Conservation (phyloP, 1,140 invertebrate species). For the Drosophila azteca region DNA sequence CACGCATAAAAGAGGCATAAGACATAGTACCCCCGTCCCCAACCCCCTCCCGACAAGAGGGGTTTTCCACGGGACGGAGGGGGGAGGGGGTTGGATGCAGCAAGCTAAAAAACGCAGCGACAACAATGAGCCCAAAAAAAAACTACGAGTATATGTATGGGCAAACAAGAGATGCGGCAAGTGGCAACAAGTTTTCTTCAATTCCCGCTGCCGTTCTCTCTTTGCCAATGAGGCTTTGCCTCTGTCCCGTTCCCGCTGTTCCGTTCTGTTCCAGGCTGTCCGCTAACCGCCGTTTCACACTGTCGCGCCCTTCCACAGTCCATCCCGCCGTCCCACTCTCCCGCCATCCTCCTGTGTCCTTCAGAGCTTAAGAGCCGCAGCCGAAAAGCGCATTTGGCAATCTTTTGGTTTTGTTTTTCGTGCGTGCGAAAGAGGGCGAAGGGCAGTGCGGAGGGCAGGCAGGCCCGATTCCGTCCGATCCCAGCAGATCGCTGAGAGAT, state of each 20-base stretch:
- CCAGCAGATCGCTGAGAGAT: background rate
- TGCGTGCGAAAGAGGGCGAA: no score
- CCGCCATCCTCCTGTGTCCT: no score
- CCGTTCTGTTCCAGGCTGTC: no score
- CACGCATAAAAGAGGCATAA: constrained; percentile 55
- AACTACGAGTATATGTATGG: background rate
- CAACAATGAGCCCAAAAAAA: constrained; percentile 15
- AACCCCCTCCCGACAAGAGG: no score
- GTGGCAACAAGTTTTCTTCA: constrained; percentile 42
- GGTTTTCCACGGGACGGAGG: background rate
- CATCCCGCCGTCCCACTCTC: no score
- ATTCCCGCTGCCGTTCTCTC: constrained; percentile 4
- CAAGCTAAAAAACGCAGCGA: constrained; percentile 38
- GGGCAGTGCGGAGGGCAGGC: no score
- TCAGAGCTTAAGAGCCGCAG: no score
- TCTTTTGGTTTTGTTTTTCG: no score
- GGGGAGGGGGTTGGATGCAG: constrained; percentile 45
- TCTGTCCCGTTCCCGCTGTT: constrained; percentile 15
- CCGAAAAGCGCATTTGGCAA: no score
- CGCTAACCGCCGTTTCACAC: no score
- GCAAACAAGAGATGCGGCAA: constrained; percentile 20
- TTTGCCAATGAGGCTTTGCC: background rate
- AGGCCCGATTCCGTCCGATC: constrained; percentile 2
- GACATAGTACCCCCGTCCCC: background rate
- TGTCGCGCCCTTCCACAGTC: no score